A percentile compares a stretch with the other conserved stretches of the same genome.
Conservation (phyloP, 1,140 invertebrate genomes). For the Pissodes strobi region DNA sequence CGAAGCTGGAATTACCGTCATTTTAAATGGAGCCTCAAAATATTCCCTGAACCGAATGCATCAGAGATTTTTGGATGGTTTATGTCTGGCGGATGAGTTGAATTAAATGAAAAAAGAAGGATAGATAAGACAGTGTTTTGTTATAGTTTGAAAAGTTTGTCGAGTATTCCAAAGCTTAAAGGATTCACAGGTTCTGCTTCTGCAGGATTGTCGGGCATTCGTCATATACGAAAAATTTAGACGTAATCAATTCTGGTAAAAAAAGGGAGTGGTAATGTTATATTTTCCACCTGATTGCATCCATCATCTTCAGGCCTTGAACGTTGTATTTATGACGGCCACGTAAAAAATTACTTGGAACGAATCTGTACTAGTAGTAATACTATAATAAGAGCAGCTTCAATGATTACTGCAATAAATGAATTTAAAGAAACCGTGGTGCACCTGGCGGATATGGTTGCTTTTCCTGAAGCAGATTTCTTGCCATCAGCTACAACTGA, state of each 20-base stretch:
- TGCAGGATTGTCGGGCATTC: conserved; percentile 50
- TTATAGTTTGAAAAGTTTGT: conserved; percentile 45
- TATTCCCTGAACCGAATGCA: conserved; percentile 40
- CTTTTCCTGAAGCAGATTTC: conserved; percentile 37
- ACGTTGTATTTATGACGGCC: conserved; percentile 49
- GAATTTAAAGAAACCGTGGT: conserved; percentile 35
- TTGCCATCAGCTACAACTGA: conserved; percentile 30
- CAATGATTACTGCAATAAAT: conserved; percentile 39
- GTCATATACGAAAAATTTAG: conserved; percentile 46
- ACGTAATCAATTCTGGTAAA: conserved; percentile 45
- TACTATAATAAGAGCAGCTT: conserved; percentile 36
- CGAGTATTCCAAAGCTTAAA: conserved; percentile 30
- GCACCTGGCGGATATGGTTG: conserved; percentile 29
- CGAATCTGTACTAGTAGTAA: conserved; percentile 22
- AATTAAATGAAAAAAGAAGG: conserved; percentile 48
- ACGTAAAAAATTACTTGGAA: conserved; percentile 23
- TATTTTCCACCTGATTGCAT: conserved; percentile 56
- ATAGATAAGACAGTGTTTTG: conserved; percentile 50
- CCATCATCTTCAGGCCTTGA: conserved; percentile 55
- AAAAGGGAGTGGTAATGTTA: conserved; percentile 49
- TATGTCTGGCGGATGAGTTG: conserved; percentile 40
- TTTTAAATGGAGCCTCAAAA: conserved; percentile 54
- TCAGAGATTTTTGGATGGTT: conserved; percentile 36
- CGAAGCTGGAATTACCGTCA: conserved; percentile 37
- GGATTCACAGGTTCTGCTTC: conserved; percentile 44